phyloP scores from a whole-genome alignment of 2,797 vertebrate species.

The Sorex maritimensis region DNA sequence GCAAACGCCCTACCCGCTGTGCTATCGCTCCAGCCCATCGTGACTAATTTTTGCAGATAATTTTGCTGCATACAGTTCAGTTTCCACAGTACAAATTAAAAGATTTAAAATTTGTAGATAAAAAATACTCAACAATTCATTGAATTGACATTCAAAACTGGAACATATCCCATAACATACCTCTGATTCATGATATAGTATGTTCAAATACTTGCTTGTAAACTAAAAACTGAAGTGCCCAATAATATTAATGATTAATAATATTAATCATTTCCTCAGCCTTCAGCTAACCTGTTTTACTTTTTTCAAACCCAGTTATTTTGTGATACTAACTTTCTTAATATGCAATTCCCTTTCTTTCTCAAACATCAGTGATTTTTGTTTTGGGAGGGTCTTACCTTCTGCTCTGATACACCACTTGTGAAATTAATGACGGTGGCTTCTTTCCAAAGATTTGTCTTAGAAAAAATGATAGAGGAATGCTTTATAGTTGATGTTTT shows the following conservation, averaged over 20 bases:
- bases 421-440: not conserved
- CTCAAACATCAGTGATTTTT: too few relatives aligned
- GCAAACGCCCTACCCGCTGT: too few relatives aligned
- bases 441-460: rapidly evolving
- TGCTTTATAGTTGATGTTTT: not conserved
- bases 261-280: not conserved
- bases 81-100: not conserved
- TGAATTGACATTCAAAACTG: not conserved
- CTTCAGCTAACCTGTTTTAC: rapidly evolving
- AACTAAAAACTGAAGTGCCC: rapidly evolving
- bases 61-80: not conserved
- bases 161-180: rapidly evolving
- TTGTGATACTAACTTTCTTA: not conserved
- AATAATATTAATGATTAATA: not conserved
- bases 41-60: not conserved
- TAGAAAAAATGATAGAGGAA: not conserved
- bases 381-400: not conserved
- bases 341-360: not conserved
- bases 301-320: not conserved
- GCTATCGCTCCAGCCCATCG: too few relatives aligned
- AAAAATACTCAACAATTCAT: not conserved
- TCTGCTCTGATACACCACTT: not conserved
- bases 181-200: not conserved
- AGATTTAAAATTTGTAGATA: not conserved
- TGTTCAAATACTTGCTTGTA: rapidly evolving